Base-by-base conservation (phyloP, 2,113 vertebrate genomes). In the Pterophyllum scalare region DNA sequence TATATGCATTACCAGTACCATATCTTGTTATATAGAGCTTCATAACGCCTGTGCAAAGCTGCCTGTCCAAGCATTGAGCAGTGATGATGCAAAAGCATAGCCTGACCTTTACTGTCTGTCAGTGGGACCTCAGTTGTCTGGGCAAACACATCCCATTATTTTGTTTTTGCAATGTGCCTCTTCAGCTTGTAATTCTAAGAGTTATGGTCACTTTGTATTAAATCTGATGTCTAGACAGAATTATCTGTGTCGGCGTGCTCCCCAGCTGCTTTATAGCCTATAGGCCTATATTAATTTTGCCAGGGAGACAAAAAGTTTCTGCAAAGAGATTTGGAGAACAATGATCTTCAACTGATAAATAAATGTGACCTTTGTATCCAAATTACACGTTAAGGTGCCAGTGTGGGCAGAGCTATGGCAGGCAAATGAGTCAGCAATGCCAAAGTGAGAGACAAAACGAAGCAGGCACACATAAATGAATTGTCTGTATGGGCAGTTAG, bases 301-400 rank as follows among this genome's bases (percentile, higher is more conserved):
- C 31, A 65, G 35, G 65, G 26, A 77, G 40, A 46, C 20, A 35
- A 33, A n/a, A 13, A 67, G 46, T 9, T 74, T 59, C 43, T 19
- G n/a, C 38, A 33, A 15, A 5, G 52, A 43, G 46, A 62, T 24
- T 82, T 40, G 20, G 8, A 52, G 64, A 70, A 38, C 2, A 14
- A 8, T 11, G 64, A 74, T 83, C 62, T 65, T 78, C 64, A 24
- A 24, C 82, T 52, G 74, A 81, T 82, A 83, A 87, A 76, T 64
- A 61, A 90, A 82, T 54, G 17, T 87, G 87, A 88, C 88, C 93
- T 93, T 94, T 94, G 91, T 59, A 85, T 89, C 79, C 13, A 70
- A 86, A 84, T 84, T 28, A 64, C 65, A 59, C 60, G 24, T n/a
- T 28, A 19, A 77, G 64, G 81, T 85, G 82, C 70, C 75, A 59